phyloP scores from a whole-genome alignment of 1,140 invertebrate species.

The Pantala flavescens region DNA sequence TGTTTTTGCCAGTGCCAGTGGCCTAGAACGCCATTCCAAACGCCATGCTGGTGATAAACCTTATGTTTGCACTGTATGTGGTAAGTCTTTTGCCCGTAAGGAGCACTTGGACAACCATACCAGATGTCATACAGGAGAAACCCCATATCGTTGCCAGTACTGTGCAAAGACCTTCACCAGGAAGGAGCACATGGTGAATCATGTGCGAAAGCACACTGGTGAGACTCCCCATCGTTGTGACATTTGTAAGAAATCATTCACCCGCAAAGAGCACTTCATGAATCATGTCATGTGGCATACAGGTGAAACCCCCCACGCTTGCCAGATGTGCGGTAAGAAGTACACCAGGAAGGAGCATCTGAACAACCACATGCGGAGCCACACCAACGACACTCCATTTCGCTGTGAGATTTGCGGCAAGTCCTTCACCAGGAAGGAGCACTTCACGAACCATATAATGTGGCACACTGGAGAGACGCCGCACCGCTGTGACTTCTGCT shows the following conservation, averaged over 20 bases:
- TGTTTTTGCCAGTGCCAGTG: slow-evolving; percentile 59
- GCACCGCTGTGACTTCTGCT: slow-evolving; percentile 73
- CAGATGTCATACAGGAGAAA: slow-evolving; percentile 38
- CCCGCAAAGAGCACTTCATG: slow-evolving; percentile 23
- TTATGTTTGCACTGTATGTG: slow-evolving; percentile 57
- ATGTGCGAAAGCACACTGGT: slow-evolving; percentile 43
- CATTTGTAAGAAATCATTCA: slow-evolving; percentile 24
- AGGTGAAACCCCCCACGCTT: slow-evolving; percentile 59
- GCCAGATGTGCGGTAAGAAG: slow-evolving; percentile 34
- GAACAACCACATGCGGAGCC: slow-evolving; percentile 49
- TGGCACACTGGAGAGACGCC: slow-evolving; percentile 80
- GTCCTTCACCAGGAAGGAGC: slow-evolving; percentile 53
- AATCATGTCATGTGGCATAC: slow-evolving; percentile 26
- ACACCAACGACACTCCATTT: slow-evolving; percentile 63
- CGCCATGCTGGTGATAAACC: slow-evolving; percentile 69
- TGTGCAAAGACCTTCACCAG: slow-evolving; percentile 80
- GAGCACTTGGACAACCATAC: slow-evolving; percentile 26
- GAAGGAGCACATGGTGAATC: slow-evolving; percentile 44
- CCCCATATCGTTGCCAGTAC: slow-evolving; percentile 42
- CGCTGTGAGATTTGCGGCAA: slow-evolving; percentile 61
- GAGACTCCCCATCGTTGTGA: slow-evolving; percentile 30
- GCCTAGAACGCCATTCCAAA: slow-evolving; percentile 62
- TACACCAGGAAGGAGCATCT: slow-evolving; percentile 44
- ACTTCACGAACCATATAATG: slow-evolving; percentile 72
- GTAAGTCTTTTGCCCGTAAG: slow-evolving; percentile 25